A percentile compares a stretch with the other conserved stretches of the same genome.
Evolutionary conservation across 92 coral and sea anemone genomes (phyloP).

Genomic region (Meandrina meandrites): DNA sequence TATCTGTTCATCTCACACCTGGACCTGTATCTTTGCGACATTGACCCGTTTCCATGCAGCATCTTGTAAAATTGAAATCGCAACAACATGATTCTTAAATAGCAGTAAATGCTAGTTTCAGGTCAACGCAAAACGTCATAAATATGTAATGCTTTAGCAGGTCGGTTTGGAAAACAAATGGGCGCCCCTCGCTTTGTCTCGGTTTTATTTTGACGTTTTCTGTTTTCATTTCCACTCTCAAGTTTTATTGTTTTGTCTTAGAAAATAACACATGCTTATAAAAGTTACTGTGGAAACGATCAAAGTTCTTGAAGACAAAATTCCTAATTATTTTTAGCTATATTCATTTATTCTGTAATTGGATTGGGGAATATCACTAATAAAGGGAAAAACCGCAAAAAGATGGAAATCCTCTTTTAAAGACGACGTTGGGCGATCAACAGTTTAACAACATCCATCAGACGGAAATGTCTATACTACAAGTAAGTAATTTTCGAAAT

Average conservation of each 20-base stretch:
- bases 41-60: not conserved
- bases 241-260: not conserved
- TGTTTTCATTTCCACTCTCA: not conserved
- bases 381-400: not conserved
- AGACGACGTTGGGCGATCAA: not conserved
- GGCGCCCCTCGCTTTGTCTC: not conserved
- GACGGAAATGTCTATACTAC: not conserved
- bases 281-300: not conserved
- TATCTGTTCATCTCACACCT: too few species aligned
- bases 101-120: not conserved
- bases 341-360: not conserved
- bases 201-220: not conserved
- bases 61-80: not conserved
- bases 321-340: not conserved
- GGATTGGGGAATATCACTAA: not conserved
- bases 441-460: not conserved
- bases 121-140: not conserved
- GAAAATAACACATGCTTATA: not conserved
- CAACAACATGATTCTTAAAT: not conserved
- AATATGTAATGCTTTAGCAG: conserved; percentile 11
- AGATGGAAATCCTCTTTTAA: not conserved
- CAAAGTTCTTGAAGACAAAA: not conserved
- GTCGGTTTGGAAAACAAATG: conserved; percentile 14
- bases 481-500: not conserved
- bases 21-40: not conserved